Percentiles rank a stretch among this genome's conserved stretches.
Conservation (phyloP, 2,797 vertebrate species). For the Pangasius mekongensis region DNA sequence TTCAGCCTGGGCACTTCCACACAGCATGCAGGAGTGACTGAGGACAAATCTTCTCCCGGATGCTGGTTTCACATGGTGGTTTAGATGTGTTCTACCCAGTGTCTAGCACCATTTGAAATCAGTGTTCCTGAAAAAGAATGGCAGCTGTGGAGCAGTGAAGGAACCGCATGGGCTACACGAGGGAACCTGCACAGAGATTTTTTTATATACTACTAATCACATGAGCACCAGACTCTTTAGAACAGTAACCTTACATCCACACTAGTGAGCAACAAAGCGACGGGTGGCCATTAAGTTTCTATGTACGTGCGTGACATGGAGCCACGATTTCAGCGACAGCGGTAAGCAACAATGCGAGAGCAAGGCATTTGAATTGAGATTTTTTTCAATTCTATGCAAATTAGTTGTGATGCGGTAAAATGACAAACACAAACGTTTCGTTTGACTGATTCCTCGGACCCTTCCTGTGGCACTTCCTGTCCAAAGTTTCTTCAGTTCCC, state of each 20-base stretch:
- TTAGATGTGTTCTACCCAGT: conserved; percentile 93
- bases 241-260: background rate
- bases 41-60: conserved; percentile 83
- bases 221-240: background rate
- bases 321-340: background rate
- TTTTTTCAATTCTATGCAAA: background rate
- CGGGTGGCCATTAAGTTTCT: background rate
- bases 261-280: background rate
- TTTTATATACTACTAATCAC: background rate
- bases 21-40: background rate
- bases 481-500: background rate
- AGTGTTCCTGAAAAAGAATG: conserved; percentile 94
- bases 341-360: background rate
- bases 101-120: conserved; percentile 99
- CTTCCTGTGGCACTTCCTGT: background rate
- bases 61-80: conserved; percentile 99
- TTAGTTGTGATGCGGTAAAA: background rate
- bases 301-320: background rate
- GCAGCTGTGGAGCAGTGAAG: conserved; percentile 44
- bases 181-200: background rate
- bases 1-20: background rate
- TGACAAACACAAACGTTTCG: background rate
- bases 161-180: background rate
- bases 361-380: background rate
- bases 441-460: background rate